Evolutionary conservation across 2,797 vertebrate genomes (phyloP).

Genomic region (Caiman crocodilus): DNA sequence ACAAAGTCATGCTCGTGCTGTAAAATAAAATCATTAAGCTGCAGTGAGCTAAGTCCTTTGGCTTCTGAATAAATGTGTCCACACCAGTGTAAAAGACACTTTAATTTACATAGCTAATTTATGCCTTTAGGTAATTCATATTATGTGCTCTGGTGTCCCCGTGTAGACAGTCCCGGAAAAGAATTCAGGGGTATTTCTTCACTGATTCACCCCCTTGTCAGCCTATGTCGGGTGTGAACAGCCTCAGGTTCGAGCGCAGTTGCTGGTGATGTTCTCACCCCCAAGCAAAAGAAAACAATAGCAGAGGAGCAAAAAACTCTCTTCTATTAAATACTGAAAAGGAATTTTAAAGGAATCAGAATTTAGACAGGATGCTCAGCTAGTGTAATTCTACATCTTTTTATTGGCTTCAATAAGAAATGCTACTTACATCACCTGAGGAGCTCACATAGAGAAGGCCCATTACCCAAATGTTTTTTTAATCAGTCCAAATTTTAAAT

Average conservation of each 20-base stretch:
- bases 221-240: no score
- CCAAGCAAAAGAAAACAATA: not conserved
- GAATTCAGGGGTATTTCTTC: not conserved
- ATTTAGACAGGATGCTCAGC: not conserved
- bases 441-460: not conserved
- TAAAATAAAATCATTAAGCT: not conserved
- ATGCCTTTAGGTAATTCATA: not conserved
- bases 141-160: not conserved
- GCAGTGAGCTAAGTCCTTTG: not conserved
- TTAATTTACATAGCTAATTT: not conserved
- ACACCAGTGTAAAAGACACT: not conserved
- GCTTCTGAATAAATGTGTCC: not conserved
- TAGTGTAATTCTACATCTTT: not conserved
- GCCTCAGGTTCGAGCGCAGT: not conserved
- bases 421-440: not conserved
- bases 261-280: not conserved
- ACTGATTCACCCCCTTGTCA: not conserved
- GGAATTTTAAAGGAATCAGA: not conserved
- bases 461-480: slow-evolving; percentile 51
- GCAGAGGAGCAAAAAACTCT: not conserved
- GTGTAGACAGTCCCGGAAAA: not conserved
- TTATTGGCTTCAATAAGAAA: not conserved
- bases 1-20: not conserved
- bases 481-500: slow-evolving; percentile 44
- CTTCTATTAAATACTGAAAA: not conserved